Evolutionary conservation across 2,797 vertebrate species (phyloP).

Genomic region (Microctenopoma stevenorrisi): DNA sequence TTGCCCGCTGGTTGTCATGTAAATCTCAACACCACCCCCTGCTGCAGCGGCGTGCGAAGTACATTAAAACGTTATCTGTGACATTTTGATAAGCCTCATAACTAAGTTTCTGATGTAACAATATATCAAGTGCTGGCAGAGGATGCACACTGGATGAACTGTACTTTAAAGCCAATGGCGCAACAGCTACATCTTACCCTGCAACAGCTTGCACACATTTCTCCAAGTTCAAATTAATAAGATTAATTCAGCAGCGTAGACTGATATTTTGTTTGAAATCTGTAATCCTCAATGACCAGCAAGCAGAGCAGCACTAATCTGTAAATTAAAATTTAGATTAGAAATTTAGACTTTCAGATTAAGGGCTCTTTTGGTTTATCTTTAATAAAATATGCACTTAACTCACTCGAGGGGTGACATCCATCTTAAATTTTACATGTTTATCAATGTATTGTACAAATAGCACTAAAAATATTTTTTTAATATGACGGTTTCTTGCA

Average conservation of each 20-base stretch:
- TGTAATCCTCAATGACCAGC: not conserved
- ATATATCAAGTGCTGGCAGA: conserved; percentile 15
- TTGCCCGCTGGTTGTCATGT: fast-evolving
- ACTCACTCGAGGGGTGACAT: no score
- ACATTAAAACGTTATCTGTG: not conserved
- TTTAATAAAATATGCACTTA: not conserved
- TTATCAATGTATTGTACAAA: no score
- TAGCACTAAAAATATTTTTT: no score
- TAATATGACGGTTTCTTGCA: no score
- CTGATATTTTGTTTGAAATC: conserved; percentile 12
- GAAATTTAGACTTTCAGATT: not conserved
- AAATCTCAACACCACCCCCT: conserved; percentile 44
- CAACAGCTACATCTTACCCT: conserved; percentile 3
- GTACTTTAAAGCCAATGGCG: conserved; percentile 24
- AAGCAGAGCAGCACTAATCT: not conserved
- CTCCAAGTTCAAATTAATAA: conserved; percentile 1
- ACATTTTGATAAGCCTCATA: not conserved
- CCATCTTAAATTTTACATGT: no score
- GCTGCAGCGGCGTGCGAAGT: conserved; percentile 3
- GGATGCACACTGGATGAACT: conserved; percentile 2
- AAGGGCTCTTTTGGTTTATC: not conserved
- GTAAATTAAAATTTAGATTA: not conserved
- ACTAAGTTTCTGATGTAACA: conserved; percentile 16
- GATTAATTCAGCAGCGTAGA: not conserved
- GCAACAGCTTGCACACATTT: conserved; percentile 9